These are phyloP conservation scores for Labrus mixtus DNA, from an alignment of 2,113 vertebrate species.

Conservation along the genomic window DNA sequence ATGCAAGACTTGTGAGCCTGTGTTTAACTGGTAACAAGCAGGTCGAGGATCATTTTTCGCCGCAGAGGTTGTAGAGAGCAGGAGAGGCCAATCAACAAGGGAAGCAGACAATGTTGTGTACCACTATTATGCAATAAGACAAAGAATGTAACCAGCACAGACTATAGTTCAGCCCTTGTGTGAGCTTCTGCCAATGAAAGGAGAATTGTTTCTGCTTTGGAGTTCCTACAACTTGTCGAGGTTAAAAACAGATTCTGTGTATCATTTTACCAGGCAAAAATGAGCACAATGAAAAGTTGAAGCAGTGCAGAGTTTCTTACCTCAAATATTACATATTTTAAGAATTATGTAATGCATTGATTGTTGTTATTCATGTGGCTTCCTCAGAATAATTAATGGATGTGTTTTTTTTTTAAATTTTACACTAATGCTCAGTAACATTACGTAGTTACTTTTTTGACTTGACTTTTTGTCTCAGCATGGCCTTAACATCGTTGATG, in stretches of 20 bases:
- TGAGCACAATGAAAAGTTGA: constrained; percentile 6
- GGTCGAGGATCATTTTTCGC: constrained; percentile 15
- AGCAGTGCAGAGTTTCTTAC: constrained; percentile 31
- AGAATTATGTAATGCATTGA: constrained; percentile 16
- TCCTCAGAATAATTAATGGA: constrained; percentile 1
- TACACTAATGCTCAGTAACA: neutral
- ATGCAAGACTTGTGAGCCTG: neutral
- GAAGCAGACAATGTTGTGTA: constrained; percentile 40
- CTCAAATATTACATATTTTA: constrained; percentile 42
- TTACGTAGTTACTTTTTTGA: constrained; percentile 1
- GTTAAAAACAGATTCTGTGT: constrained; percentile 4
- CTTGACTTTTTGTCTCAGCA: neutral
- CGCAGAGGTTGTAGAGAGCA: neutral
- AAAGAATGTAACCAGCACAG: constrained; percentile 24
- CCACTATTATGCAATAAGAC: constrained; percentile 37
- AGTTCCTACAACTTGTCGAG: constrained; percentile 23
- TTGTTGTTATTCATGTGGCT: constrained; percentile 1
- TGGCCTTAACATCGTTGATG: constrained; percentile 21
- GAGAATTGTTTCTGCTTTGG: constrained; percentile 17
- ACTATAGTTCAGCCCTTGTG: neutral
- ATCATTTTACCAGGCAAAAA: constrained; percentile 23
- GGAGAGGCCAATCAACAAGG: constrained; percentile 50
- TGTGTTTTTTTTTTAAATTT: constrained; percentile 13
- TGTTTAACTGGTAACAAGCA: constrained; percentile 38
- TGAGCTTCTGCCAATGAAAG: constrained; percentile 1